phyloP scores from a whole-genome alignment of 2,113 vertebrate genomes.

The Melanotaenia duboulayi region DNA sequence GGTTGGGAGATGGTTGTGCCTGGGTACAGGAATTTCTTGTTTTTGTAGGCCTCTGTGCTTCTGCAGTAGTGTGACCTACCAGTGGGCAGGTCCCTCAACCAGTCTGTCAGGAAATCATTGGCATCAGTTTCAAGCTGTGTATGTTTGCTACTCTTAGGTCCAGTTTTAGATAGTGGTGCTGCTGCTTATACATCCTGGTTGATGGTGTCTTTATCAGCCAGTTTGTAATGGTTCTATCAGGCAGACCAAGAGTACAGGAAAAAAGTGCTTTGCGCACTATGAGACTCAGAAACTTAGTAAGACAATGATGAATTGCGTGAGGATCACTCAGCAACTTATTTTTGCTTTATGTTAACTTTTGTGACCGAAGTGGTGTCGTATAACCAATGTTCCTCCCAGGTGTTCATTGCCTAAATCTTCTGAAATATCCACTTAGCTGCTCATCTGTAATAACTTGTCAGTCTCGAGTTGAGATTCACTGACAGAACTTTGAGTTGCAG shows the following conservation, averaged over 20 bases:
- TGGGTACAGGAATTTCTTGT: no score
- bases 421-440: constrained; percentile 13
- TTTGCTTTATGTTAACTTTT: neutral
- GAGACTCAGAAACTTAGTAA: neutral
- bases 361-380: neutral
- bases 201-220: neutral
- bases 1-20: no score
- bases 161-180: neutral
- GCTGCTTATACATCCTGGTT: neutral
- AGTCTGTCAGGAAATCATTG: no score
- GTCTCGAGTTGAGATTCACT: no score
- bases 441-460: constrained; percentile 15
- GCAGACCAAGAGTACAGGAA: neutral
- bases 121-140: constrained; percentile 16
- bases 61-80: neutral
- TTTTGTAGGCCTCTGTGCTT: no score
- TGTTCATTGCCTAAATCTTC: constrained; percentile 7
- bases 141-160: constrained; percentile 2
- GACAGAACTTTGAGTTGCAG: no score
- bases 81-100: no score
- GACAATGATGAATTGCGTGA: neutral
- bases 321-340: neutral
- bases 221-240: neutral
- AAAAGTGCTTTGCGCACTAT: neutral
- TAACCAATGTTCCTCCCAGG: neutral